Evolutionary conservation across 1,140 invertebrate species (phyloP).

Genomic region (Steinernema khuongi): DNA sequence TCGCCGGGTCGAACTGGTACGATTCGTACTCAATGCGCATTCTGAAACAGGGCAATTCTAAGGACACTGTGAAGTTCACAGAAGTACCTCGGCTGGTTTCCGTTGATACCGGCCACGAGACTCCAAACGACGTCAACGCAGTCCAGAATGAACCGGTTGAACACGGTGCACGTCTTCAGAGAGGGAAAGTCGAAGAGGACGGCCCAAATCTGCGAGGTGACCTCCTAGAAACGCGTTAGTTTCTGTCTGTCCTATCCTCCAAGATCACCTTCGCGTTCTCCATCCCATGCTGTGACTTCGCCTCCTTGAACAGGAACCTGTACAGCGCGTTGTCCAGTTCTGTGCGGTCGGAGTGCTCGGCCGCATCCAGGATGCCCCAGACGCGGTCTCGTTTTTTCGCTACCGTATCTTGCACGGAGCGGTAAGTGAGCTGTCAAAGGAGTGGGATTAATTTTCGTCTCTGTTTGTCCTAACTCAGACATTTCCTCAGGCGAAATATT

Average conservation of each 20-base stretch:
- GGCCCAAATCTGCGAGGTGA: constrained; percentile 67
- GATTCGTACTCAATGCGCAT: neutral
- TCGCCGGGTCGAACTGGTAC: neutral
- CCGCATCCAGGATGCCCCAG: constrained; percentile 28
- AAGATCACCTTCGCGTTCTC: constrained; percentile 33
- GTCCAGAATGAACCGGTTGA: constrained; percentile 66
- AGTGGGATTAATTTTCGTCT: neutral
- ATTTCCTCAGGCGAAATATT: neutral
- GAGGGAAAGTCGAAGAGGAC: constrained; percentile 73
- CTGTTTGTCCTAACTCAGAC: constrained; percentile 7
- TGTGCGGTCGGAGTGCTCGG: constrained; percentile 19
- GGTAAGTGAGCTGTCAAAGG: constrained; percentile 34
- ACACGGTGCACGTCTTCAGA: constrained; percentile 66
- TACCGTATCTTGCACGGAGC: constrained; percentile 33
- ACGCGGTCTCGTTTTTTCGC: constrained; percentile 24
- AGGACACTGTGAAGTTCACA: neutral
- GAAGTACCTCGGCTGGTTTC: constrained; percentile 27
- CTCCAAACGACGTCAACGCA: constrained; percentile 69
- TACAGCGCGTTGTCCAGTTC: constrained; percentile 36
- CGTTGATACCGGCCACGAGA: constrained; percentile 37
- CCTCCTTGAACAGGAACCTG: constrained; percentile 32
- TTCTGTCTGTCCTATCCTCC: neutral
- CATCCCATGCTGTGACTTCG: constrained; percentile 36
- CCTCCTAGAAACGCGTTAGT: constrained; percentile 63
- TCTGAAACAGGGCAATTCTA: neutral